A percentile compares a stretch with the other conserved stretches of the same genome.
These are phyloP conservation scores for Phataginus tricuspis DNA, from an alignment of 2,797 vertebrate species.

Conservation along the genomic window DNA sequence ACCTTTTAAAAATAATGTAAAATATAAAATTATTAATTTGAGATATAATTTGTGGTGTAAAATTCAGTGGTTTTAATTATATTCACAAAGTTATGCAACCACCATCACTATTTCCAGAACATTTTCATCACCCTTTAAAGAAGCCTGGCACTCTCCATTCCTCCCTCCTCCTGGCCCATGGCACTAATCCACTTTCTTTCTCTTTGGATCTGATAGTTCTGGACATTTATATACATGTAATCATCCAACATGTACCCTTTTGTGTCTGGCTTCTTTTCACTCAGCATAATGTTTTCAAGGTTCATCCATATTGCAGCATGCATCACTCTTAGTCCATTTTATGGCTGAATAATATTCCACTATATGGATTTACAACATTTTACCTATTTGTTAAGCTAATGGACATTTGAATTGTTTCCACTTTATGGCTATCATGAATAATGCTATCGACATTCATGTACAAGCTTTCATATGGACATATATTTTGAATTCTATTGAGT, in stretches of 20 bases:
- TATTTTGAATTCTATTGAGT: neutral
- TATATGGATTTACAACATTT: neutral
- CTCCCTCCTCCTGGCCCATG: neutral
- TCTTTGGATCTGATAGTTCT: neutral
- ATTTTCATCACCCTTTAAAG: neutral
- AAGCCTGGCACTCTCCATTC: neutral
- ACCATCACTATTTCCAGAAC: neutral
- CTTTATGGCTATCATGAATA: neutral
- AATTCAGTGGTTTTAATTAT: neutral
- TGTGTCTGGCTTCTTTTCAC: neutral
- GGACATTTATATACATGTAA: neutral
- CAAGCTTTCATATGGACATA: neutral
- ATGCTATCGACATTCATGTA: neutral
- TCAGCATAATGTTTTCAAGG: neutral
- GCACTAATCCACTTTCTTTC: neutral
- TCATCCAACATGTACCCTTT: neutral
- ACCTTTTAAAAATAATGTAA: neutral
- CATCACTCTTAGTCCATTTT: neutral
- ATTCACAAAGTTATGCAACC: neutral
- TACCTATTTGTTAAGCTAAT: neutral
- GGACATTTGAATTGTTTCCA: neutral
- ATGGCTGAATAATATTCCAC: neutral
- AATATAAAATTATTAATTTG: neutral
- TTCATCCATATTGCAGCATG: neutral
- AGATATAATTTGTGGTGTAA: neutral